These are phyloP conservation scores for Brienomyrus longianalis DNA, from an alignment of 2,113 vertebrate species.

Conservation along the genomic window DNA sequence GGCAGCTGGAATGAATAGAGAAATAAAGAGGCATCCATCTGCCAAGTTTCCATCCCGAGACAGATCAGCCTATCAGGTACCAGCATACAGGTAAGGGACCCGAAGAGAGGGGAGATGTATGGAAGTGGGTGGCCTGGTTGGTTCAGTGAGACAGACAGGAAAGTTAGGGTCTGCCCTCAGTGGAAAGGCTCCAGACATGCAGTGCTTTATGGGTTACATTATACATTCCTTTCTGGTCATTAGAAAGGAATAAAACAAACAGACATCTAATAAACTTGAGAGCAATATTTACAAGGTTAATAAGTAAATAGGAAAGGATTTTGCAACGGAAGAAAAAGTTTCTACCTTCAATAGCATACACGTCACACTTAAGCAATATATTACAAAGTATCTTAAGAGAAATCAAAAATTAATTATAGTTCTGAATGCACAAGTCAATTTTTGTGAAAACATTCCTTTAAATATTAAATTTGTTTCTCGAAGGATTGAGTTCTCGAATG, in stretches of 20 bases:
- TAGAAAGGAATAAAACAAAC: not conserved
- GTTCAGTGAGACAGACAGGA: not conserved
- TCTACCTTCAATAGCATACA: not conserved
- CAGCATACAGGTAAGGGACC: not conserved
- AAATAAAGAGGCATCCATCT: not conserved
- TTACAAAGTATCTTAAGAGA: not conserved
- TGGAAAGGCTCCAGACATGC: not conserved
- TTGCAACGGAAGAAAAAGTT: not conserved
- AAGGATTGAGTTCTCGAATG: not conserved
- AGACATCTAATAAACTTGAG: not conserved
- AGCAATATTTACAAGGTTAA: not conserved
- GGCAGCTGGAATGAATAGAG: not conserved
- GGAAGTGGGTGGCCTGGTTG: not conserved
- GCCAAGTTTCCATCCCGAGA: constrained; percentile 2
- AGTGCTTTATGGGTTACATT: not conserved
- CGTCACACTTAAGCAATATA: not conserved
- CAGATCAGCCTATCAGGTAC: not conserved
- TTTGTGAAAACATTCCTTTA: not conserved
- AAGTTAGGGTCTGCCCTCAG: not conserved
- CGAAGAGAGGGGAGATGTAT: not conserved
- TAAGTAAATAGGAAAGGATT: not conserved
- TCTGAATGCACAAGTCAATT: not conserved
- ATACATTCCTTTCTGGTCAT: not conserved
- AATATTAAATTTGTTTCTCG: not conserved
- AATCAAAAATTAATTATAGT: not conserved